Evolutionary conservation across 2,888 invertebrate species (phyloP), one percentile per base, ranked within the genome.

Genomic region (Diarsia mendica): DNA sequence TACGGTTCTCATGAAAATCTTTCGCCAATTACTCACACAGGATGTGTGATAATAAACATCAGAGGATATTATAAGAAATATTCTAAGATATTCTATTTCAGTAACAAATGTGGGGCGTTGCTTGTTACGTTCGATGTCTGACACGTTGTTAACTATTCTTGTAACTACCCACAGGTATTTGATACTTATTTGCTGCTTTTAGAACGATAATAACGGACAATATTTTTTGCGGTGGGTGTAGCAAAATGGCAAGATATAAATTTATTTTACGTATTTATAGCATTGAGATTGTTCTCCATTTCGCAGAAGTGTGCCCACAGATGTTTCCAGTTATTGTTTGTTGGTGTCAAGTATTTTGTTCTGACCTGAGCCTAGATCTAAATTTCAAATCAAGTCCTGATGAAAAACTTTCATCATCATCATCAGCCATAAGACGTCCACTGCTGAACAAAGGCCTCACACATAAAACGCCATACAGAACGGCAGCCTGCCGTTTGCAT

Each of bases 41-140:
- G 15, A 20, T 39, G 33, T 11, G n/a, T 39, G 28, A 28, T 28
- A 28, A 2, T 28, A 28, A 2, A 28, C 28, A 4, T 48, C 15
- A 39, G n/a, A 33, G 5, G 5, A 44, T 15, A 11, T 48, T n/a
- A 8, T 28, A n/a, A 51, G 28, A 51, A 28, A 64, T 51, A 61
- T 67, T 78, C 6, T 15, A 3, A 49, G 20, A 77, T 15, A 18
- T 61, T 76, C 15, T 77, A 65, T 77, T 67, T 67, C 2, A 44
- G 18, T 33, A 28, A 3, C 0, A 18, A 39, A 53, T 20, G 20
- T 20, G 3, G 13, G 48, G 28, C 18, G 49, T 77, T 39, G n/a
- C 44, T 20, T n/a, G 28, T 77, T 64, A 77, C 18, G 10, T 39
- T 33, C 33, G 60, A 5, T 44, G 5, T n/a, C 5, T 77, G 44